phyloP scores from a whole-genome alignment of 2,888 invertebrate species.

The Monochamus alternatus region DNA sequence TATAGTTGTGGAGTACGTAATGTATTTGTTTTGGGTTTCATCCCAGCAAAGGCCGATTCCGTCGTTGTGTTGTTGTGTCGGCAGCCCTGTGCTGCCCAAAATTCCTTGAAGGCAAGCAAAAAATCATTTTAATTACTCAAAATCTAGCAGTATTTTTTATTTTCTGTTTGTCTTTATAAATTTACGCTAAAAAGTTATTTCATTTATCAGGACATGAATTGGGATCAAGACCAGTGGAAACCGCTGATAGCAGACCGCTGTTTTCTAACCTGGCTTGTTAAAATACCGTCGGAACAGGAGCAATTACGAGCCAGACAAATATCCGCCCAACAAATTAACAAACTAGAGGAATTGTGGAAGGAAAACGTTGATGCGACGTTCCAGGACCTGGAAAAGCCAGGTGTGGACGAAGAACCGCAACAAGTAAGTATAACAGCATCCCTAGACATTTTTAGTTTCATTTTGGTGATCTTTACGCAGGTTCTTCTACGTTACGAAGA shows the following conservation, averaged over 20 bases:
- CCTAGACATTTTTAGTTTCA: background rate
- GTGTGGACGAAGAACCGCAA: slow-evolving; percentile 98
- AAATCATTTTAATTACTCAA: background rate
- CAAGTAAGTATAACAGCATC: slow-evolving; percentile 76
- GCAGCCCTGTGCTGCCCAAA: slow-evolving; percentile 98
- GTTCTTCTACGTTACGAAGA: slow-evolving; percentile 89
- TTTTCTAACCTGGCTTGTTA: slow-evolving; percentile 97
- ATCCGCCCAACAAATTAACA: slow-evolving; percentile 97
- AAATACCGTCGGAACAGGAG: slow-evolving; percentile 97
- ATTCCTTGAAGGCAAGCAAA: slow-evolving; percentile 82
- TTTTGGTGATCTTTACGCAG: slow-evolving; percentile 48
- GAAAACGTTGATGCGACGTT: slow-evolving; percentile 98
- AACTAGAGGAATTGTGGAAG: slow-evolving; percentile 98
- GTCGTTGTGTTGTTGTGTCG: slow-evolving; percentile 97
- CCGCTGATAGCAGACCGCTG: slow-evolving; percentile 97
- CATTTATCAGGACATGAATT: slow-evolving; percentile 88
- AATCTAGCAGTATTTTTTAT: background rate
- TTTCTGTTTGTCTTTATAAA: background rate
- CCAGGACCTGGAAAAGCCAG: slow-evolving; percentile 98
- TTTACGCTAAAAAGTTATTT: background rate
- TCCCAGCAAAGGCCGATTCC: slow-evolving; percentile 99
- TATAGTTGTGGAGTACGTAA: slow-evolving; percentile 99
- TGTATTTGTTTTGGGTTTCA: slow-evolving; percentile 98
- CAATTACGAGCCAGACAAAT: slow-evolving; percentile 97
- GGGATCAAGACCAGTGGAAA: slow-evolving; percentile 99